phyloP scores from a whole-genome alignment of 2,888 invertebrate species.

The Phlogophora meticulosa region DNA sequence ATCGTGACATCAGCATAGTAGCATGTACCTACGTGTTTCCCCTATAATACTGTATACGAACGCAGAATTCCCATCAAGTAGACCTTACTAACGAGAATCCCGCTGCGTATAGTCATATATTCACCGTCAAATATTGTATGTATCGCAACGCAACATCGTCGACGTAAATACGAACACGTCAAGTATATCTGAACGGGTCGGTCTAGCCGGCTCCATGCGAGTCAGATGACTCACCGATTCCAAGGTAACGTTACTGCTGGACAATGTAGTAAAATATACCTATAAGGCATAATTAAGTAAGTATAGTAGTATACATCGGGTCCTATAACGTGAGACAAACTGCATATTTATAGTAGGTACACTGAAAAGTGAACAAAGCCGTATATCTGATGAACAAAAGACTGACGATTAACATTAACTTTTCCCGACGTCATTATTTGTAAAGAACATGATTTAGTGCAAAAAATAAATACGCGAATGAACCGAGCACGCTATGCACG shows the following conservation, averaged over 20 bases:
- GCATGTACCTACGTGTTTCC: slow-evolving; percentile 4
- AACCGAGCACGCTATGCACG: slow-evolving; percentile 69
- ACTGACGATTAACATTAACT: not conserved
- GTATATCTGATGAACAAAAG: not conserved
- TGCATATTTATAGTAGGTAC: not conserved
- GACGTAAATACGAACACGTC: slow-evolving; percentile 42
- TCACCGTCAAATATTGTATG: slow-evolving; percentile 66
- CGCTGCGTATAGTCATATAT: slow-evolving; percentile 74
- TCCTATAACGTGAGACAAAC: slow-evolving; percentile 22
- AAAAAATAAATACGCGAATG: slow-evolving; percentile 61
- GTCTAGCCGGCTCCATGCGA: slow-evolving; percentile 79
- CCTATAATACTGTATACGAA: slow-evolving; percentile 15
- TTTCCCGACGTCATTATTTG: slow-evolving; percentile 15
- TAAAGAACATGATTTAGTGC: slow-evolving; percentile 42
- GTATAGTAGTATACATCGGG: slow-evolving; percentile 20
- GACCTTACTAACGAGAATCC: slow-evolving; percentile 71
- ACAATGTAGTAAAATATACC: slow-evolving; percentile 66
- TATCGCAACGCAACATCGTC: slow-evolving; percentile 44
- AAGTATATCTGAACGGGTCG: slow-evolving; percentile 59
- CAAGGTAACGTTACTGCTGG: slow-evolving; percentile 72
- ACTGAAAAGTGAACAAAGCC: not conserved
- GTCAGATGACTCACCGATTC: slow-evolving; percentile 82
- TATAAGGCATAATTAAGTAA: slow-evolving; percentile 52
- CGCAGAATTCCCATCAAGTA: slow-evolving; percentile 37
- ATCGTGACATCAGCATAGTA: not conserved